Evolutionary conservation across 1,140 invertebrate species (phyloP).

Genomic region (Drosophila prosaltans): DNA sequence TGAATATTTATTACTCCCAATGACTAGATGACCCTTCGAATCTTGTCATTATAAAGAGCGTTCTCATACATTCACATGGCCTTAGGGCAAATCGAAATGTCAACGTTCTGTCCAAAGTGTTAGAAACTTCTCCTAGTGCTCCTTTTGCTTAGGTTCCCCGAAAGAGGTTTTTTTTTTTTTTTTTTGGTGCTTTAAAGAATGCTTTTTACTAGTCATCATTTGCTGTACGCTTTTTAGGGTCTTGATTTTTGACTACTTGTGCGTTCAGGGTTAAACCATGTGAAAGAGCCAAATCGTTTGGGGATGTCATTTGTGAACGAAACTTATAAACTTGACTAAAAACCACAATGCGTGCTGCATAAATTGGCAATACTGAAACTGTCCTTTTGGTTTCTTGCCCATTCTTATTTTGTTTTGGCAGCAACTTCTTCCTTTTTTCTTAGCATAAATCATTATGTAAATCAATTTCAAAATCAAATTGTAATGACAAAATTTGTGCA

Average conservation of each 20-base stretch:
- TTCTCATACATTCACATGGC: too few relatives aligned
- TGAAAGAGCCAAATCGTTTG: not conserved
- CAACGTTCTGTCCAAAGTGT: too few relatives aligned
- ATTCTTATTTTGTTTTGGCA: not conserved
- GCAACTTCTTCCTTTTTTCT: not conserved
- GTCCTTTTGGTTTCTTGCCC: not conserved
- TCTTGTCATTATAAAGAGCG: too few relatives aligned
- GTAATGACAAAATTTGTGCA: conserved; percentile 60
- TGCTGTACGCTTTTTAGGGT: not conserved
- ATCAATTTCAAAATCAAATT: conserved; percentile 56
- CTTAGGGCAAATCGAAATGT: too few relatives aligned
- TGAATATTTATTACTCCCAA: too few relatives aligned
- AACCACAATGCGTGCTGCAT: conserved; percentile 35
- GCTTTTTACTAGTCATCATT: not conserved
- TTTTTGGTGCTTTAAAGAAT: not conserved
- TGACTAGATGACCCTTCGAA: too few relatives aligned
- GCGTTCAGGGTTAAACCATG: not conserved
- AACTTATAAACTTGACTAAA: conserved; percentile 21
- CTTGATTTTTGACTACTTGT: not conserved
- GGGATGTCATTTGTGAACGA: not conserved
- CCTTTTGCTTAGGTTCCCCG: too few relatives aligned
- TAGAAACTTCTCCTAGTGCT: too few relatives aligned
- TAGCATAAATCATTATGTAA: conserved; percentile 42
- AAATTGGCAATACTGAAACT: conserved; percentile 36
- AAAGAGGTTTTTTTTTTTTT: too few relatives aligned